These are phyloP conservation scores for Hirtodrosophila cameraria DNA, from an alignment of 2,888 invertebrate genomes.

Conservation along the genomic window DNA sequence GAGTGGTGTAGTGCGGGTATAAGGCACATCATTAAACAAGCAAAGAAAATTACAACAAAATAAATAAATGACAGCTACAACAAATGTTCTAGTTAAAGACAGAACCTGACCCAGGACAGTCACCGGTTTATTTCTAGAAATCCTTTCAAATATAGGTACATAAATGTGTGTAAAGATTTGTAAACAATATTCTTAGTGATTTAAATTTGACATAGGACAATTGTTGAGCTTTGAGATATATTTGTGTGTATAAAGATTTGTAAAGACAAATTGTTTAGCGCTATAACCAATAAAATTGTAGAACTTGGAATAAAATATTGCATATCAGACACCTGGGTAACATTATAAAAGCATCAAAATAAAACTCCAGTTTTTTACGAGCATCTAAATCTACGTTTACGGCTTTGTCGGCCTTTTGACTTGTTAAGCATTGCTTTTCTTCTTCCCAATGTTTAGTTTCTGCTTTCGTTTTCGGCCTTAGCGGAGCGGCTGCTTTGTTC, in stretches of 20 bases:
- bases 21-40: conserved; percentile 18
- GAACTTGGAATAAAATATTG: conserved; percentile 45
- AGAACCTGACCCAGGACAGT: not conserved
- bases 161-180: too few relatives aligned
- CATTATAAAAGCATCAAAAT: conserved; percentile 23
- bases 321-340: conserved; percentile 38
- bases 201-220: too few relatives aligned
- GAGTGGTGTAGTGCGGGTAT: conserved; percentile 12
- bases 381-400: conserved; percentile 1
- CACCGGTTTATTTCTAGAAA: too few relatives aligned
- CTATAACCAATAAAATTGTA: conserved; percentile 40
- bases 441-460: conserved; percentile 13
- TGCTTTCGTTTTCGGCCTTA: not conserved
- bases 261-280: conserved; percentile 26
- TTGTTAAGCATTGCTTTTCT: not conserved
- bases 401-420: not conserved
- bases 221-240: too few relatives aligned
- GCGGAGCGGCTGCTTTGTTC: conserved; percentile 45
- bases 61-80: conserved; percentile 3
- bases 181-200: too few relatives aligned
- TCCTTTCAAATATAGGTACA: too few relatives aligned
- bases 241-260: conserved; percentile 9
- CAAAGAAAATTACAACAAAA: conserved; percentile 37
- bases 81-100: conserved; percentile 31
- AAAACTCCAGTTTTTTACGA: conserved; percentile 24